Percentiles rank a stretch among this genome's conserved stretches.
Evolutionary conservation across 2,797 vertebrate genomes (phyloP).

Genomic region (Oreonectes daqikongensis): DNA sequence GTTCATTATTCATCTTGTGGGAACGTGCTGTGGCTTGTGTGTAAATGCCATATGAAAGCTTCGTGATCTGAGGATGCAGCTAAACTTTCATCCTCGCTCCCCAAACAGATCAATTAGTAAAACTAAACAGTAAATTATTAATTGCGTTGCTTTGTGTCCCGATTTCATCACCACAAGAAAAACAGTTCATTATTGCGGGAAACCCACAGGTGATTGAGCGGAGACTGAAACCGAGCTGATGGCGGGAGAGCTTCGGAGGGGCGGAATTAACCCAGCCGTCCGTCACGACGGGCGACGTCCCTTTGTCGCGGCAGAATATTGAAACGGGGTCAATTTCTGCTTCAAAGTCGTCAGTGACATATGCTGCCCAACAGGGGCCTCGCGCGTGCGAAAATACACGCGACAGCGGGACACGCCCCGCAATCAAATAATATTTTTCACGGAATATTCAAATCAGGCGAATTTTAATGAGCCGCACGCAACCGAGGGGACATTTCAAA

Average conservation of each 20-base stretch:
- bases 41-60: constrained; percentile 82
- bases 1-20: constrained; percentile 83
- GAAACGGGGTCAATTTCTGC: constrained; percentile 84
- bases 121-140: constrained; percentile 85
- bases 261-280: constrained; percentile 74
- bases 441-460: constrained; percentile 97
- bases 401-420: constrained; percentile 94
- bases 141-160: constrained; percentile 80
- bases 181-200: constrained; percentile 75
- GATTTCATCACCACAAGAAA: constrained; percentile 76
- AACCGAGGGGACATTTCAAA: constrained; percentile 79
- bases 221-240: constrained; percentile 76
- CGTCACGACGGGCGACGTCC: constrained; percentile 56
- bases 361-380: constrained; percentile 88
- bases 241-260: constrained; percentile 72
- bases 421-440: constrained; percentile 99
- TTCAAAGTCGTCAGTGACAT: constrained; percentile 90
- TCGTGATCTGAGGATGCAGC: constrained; percentile 73
- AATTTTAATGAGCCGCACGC: constrained; percentile 92
- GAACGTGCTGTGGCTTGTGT: constrained; percentile 75
- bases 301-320: neutral
- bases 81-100: constrained; percentile 79
- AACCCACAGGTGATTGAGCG: constrained; percentile 72
- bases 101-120: constrained; percentile 85
- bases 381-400: constrained; percentile 90